These are phyloP conservation scores for Anarrhichthys ocellatus DNA, from an alignment of 2,113 vertebrate genomes.

Conservation along the genomic window DNA sequence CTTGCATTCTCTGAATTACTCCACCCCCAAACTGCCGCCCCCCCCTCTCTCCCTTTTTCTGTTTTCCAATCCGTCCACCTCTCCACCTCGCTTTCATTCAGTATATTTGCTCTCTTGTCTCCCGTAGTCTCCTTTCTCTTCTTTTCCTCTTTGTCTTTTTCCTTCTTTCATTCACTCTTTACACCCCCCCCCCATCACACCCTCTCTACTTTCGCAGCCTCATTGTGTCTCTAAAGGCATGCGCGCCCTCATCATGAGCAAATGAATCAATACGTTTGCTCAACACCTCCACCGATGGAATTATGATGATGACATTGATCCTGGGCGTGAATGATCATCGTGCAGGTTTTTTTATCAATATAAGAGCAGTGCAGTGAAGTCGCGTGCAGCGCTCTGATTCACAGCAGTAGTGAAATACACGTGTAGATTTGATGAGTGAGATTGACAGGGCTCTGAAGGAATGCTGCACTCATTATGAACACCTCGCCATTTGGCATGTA, in stretches of 20 bases:
- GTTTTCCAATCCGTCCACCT: not conserved
- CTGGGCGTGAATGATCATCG: not conserved
- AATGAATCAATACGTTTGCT: constrained; percentile 45
- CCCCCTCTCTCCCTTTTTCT: not conserved
- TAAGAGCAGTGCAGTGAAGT: not conserved
- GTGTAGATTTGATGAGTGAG: too few relatives aligned
- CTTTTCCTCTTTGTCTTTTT: not conserved
- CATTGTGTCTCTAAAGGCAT: not conserved
- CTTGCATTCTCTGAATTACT: constrained; percentile 66
- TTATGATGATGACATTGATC: constrained; percentile 51
- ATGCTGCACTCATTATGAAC: not conserved
- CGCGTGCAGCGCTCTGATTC: not conserved
- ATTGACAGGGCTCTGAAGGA: not conserved
- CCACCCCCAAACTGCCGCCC: constrained; percentile 51
- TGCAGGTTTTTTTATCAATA: not conserved
- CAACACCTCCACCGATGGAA: constrained; percentile 9
- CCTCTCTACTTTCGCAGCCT: not conserved
- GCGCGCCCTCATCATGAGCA: constrained; percentile 21
- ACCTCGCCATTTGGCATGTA: not conserved
- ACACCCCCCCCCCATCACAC: not conserved
- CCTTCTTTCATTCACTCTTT: not conserved
- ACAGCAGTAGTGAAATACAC: not conserved
- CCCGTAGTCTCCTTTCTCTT: not conserved
- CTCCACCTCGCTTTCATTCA: constrained; percentile 32
- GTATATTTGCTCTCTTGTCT: not conserved